Conservation (phyloP, 2,113 vertebrate species). For the Felis chaus region DNA sequence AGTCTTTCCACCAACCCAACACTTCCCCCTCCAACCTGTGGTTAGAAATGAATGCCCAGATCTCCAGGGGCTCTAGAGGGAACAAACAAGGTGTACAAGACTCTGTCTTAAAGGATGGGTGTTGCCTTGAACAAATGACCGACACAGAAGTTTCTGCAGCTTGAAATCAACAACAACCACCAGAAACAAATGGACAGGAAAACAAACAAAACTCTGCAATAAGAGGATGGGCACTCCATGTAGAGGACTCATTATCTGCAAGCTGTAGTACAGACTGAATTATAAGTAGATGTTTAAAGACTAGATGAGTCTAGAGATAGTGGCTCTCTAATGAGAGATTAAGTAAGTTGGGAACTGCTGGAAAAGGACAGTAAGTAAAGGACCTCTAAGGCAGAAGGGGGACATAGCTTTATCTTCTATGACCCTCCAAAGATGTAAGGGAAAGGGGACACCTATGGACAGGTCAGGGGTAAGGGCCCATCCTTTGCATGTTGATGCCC, state of each 20-base stretch:
- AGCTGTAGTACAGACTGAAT: neutral
- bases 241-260: neutral
- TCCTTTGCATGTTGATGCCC: neutral
- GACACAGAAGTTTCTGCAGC: neutral
- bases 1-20: neutral
- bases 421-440: neutral
- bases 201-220: neutral
- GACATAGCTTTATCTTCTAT: neutral
- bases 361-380: neutral
- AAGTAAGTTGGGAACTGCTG: neutral
- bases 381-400: neutral
- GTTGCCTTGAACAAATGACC: neutral
- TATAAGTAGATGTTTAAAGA: neutral
- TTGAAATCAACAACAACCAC: neutral
- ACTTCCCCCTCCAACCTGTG: neutral
- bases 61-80: neutral
- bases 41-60: neutral
- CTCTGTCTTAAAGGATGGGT: neutral
- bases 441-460: neutral
- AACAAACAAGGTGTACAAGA: neutral
- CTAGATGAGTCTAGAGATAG: neutral
- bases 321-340: neutral
- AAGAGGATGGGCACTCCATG: too few relatives aligned
- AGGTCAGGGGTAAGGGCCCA: fast-evolving
- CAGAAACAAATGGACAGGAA: neutral